phyloP scores from a whole-genome alignment of 1,140 invertebrate genomes.

The Campodea augens region DNA sequence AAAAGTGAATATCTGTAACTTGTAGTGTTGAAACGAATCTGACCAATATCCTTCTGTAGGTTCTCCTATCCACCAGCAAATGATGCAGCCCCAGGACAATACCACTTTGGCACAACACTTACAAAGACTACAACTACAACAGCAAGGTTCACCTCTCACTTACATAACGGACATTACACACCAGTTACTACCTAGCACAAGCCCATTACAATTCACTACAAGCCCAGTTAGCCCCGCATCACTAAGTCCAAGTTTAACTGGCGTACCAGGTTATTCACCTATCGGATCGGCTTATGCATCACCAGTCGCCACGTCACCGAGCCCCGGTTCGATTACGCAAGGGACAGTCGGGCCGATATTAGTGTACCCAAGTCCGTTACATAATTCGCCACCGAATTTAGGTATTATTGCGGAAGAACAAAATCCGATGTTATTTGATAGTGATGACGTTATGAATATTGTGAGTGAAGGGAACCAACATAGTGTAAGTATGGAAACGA shows the following conservation, averaged over 20 bases:
- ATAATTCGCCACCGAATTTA: conserved; percentile 44
- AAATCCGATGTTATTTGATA: no score
- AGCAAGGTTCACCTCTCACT: conserved; percentile 14
- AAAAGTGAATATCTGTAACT: no score
- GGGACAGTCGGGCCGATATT: no score
- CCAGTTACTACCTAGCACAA: conserved; percentile 13
- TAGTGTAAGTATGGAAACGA: no score
- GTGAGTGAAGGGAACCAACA: no score
- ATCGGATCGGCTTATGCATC: no score
- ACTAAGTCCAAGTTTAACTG: background rate
- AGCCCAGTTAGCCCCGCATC: background rate
- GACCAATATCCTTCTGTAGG: conserved; percentile 13
- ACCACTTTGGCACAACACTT: conserved; percentile 23
- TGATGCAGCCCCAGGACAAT: conserved; percentile 10
- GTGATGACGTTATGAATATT: no score
- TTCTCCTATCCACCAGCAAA: conserved; percentile 19
- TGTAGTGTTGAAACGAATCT: no score
- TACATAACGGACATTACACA: conserved; percentile 11
- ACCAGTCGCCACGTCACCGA: no score
- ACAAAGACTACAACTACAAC: conserved; percentile 27
- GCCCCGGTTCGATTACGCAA: conserved; percentile 51
- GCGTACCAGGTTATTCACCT: no score
- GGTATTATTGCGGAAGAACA: conserved; percentile 74
- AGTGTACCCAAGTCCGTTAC: no score
- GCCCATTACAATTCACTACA: no score